Conservation (phyloP, 1,140 invertebrate genomes). For the Anoplolepis gracilipes region DNA sequence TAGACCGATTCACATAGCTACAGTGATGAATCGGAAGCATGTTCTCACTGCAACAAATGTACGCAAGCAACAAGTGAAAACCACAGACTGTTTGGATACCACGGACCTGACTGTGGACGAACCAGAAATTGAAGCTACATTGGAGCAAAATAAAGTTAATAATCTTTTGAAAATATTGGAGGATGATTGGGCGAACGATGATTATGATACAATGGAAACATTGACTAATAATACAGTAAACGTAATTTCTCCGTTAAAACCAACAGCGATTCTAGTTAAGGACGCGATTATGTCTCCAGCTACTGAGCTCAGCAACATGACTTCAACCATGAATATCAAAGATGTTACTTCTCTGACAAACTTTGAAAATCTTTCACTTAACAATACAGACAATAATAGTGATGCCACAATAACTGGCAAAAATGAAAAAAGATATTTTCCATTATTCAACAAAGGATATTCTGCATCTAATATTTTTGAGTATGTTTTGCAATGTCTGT, state of each 20-base stretch:
- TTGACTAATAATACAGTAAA: slow-evolving; percentile 43
- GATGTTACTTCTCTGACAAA: slow-evolving; percentile 60
- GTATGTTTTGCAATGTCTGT: slow-evolving; percentile 60
- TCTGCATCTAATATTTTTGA: slow-evolving; percentile 57
- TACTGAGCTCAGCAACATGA: slow-evolving; percentile 86
- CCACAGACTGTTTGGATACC: slow-evolving; percentile 72
- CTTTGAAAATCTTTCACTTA: slow-evolving; percentile 62
- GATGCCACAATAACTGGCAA: background rate
- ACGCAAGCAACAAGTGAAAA: slow-evolving; percentile 38
- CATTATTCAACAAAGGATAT: slow-evolving; percentile 81
- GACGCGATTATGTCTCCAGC: slow-evolving; percentile 83
- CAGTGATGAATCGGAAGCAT: slow-evolving; percentile 74
- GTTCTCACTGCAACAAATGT: background rate
- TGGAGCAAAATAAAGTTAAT: slow-evolving; percentile 71
- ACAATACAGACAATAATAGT: slow-evolving; percentile 52
- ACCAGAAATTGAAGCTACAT: slow-evolving; percentile 67
- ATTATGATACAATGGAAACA: slow-evolving; percentile 77
- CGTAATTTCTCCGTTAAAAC: slow-evolving; percentile 52
- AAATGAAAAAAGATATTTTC: slow-evolving; percentile 76
- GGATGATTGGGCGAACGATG: slow-evolving; percentile 82
- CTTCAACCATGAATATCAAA: slow-evolving; percentile 84
- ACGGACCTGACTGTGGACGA: slow-evolving; percentile 80
- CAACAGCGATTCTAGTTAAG: slow-evolving; percentile 18
- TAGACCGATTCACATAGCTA: slow-evolving; percentile 63
- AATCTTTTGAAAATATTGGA: slow-evolving; percentile 80